Evolutionary conservation across 2,797 vertebrate genomes (phyloP).

Genomic region (Cossypha caffra): DNA sequence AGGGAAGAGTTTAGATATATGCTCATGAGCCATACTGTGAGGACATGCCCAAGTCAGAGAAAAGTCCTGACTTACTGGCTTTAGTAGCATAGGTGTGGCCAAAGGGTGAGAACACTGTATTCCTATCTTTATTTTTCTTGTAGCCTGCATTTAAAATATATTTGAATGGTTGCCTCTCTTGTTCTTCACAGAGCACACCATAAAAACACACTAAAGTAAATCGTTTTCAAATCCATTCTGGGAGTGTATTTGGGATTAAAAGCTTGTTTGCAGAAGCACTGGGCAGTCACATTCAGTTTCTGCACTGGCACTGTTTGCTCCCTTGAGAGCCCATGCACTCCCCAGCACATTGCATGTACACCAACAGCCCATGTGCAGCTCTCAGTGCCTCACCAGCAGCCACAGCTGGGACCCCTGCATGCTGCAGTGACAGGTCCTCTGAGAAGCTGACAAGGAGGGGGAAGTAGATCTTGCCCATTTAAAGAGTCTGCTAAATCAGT

Average conservation of each 20-base stretch:
- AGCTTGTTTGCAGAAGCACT: not conserved
- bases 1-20: not conserved
- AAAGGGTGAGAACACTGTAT: not conserved
- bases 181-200: not conserved
- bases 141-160: not conserved
- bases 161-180: not conserved
- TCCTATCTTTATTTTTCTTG: not conserved
- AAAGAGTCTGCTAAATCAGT: not conserved
- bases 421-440: not conserved
- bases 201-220: not conserved
- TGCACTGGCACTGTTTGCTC: accelerated
- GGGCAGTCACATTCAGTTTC: not conserved
- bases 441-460: not conserved
- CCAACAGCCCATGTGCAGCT: not conserved
- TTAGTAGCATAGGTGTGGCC: not conserved
- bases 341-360: not conserved
- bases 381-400: not conserved
- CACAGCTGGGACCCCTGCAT: not conserved
- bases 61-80: not conserved
- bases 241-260: not conserved
- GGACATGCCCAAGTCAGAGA: not conserved
- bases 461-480: not conserved
- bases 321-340: not conserved
- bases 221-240: not conserved
- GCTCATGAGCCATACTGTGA: accelerated